A percentile compares a stretch with the other conserved stretches of the same genome.
These are phyloP conservation scores for Pseudomyrmex pallidus DNA, from an alignment of 1,140 invertebrate genomes.

Conservation along the genomic window DNA sequence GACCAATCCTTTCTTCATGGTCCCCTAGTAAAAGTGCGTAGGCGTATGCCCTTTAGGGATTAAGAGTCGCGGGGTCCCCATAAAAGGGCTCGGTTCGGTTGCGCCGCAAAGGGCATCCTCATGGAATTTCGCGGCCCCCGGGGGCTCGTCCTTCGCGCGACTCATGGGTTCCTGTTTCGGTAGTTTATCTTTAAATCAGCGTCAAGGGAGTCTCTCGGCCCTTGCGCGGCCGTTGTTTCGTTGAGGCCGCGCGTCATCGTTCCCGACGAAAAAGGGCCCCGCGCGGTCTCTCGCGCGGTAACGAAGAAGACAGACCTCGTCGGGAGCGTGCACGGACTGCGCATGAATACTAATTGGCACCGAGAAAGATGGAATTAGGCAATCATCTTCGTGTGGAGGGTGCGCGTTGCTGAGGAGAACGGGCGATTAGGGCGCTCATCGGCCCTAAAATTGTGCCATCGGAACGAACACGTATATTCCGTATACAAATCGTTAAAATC, in stretches of 20 bases:
- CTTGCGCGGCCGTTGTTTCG: background rate
- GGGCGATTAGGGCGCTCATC: slow-evolving; percentile 38
- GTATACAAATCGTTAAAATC: background rate
- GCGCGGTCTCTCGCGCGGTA: background rate
- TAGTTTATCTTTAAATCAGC: slow-evolving; percentile 81
- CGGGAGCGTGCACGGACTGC: slow-evolving; percentile 37
- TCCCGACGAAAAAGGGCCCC: slow-evolving; percentile 12
- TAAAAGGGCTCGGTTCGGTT: slow-evolving; percentile 55
- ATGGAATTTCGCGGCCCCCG: slow-evolving; percentile 56
- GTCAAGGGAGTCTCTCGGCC: slow-evolving; percentile 41
- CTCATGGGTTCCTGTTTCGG: slow-evolving; percentile 80
- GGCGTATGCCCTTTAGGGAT: slow-evolving; percentile 84
- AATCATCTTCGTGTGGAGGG: slow-evolving; percentile 67
- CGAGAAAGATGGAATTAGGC: slow-evolving; percentile 81
- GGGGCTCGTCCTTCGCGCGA: slow-evolving; percentile 3
- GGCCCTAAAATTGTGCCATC: slow-evolving; percentile 10
- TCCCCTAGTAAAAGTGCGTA: slow-evolving; percentile 85
- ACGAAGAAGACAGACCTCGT: slow-evolving; percentile 26
- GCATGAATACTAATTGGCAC: slow-evolving; percentile 81
- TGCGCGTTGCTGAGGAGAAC: slow-evolving; percentile 30
- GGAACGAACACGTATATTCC: background rate
- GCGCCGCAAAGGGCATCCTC: slow-evolving; percentile 53
- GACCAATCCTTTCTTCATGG: slow-evolving; percentile 79
- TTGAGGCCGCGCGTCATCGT: background rate
- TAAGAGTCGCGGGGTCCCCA: slow-evolving; percentile 63